Conservation (phyloP, 2,797 vertebrate species). For the Antennarius maculatus region DNA sequence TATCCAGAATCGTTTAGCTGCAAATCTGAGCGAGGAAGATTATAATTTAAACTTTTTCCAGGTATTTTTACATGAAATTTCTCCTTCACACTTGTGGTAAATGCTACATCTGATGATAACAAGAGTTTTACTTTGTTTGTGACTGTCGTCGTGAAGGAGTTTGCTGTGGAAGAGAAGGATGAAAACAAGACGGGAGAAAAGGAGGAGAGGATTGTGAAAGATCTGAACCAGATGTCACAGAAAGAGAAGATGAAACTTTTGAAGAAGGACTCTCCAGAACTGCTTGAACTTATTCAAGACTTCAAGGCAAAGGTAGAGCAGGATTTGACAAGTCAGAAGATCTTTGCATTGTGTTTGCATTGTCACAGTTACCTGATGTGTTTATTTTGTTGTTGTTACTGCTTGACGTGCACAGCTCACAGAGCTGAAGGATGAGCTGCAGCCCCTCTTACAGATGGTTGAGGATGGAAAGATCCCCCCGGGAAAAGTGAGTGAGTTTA, state of each 20-base stretch:
- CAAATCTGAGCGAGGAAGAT: slow-evolving; percentile 90
- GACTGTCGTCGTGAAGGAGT: slow-evolving; percentile 64
- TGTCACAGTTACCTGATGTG: background rate
- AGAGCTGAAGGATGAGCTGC: slow-evolving; percentile 89
- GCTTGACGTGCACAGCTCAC: slow-evolving; percentile 72
- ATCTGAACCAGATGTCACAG: slow-evolving; percentile 88
- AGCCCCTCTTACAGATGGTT: slow-evolving; percentile 88
- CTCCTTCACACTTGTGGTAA: background rate
- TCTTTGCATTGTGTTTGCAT: background rate
- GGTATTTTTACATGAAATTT: slow-evolving; percentile 57
- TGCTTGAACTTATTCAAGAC: slow-evolving; percentile 93
- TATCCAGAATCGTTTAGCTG: slow-evolving; percentile 89
- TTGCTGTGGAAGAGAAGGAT: slow-evolving; percentile 69
- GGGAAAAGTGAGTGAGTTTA: slow-evolving; percentile 80
- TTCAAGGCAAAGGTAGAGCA: slow-evolving; percentile 87
- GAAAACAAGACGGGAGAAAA: slow-evolving; percentile 63
- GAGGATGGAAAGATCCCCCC: slow-evolving; percentile 82
- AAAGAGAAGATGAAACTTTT: slow-evolving; percentile 94
- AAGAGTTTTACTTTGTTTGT: background rate
- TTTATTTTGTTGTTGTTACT: slow-evolving; percentile 8
- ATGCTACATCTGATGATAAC: background rate
- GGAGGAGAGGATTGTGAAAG: slow-evolving; percentile 87
- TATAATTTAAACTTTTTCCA: slow-evolving; percentile 89
- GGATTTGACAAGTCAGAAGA: background rate
- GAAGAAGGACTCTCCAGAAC: slow-evolving; percentile 94